Percentiles rank a stretch among this genome's conserved stretches.
These are phyloP conservation scores for Atrina japonica DNA, from an alignment of 2,888 invertebrate genomes.

Conservation along the genomic window DNA sequence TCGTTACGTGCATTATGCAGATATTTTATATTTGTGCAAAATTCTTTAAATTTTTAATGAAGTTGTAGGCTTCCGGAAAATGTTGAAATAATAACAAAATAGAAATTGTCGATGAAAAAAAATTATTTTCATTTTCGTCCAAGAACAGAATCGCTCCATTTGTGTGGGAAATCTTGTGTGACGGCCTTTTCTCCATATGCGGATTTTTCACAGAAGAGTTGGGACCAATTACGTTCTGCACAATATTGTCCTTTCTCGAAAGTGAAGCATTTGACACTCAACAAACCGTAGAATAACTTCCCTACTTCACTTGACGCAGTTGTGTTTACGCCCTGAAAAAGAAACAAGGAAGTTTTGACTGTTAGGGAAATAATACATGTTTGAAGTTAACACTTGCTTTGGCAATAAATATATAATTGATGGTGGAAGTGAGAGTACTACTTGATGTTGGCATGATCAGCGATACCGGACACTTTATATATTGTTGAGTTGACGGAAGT, in stretches of 20 bases:
- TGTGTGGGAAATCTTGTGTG: constrained; percentile 51
- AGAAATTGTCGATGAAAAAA: too few relatives aligned
- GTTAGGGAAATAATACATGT: neutral
- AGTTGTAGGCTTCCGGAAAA: too few relatives aligned
- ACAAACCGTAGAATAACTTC: constrained; percentile 57
- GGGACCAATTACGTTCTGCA: constrained; percentile 48
- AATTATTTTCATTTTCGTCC: neutral
- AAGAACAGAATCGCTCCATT: constrained; percentile 47
- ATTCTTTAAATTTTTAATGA: too few relatives aligned
- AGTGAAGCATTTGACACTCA: constrained; percentile 60
- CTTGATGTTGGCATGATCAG: too few relatives aligned
- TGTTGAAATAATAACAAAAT: too few relatives aligned
- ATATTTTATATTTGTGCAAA: too few relatives aligned
- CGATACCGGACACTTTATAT: too few relatives aligned
- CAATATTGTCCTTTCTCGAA: constrained; percentile 57
- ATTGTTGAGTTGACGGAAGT: too few relatives aligned
- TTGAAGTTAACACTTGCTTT: neutral
- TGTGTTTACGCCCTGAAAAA: constrained; percentile 53
- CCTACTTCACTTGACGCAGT: constrained; percentile 56
- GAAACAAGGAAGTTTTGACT: neutral
- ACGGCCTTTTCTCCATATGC: constrained; percentile 50
- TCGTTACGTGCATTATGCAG: too few relatives aligned
- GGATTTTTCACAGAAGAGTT: constrained; percentile 56
- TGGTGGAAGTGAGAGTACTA: too few relatives aligned
- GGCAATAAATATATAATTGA: neutral